phyloP scores from a whole-genome alignment of 2,113 vertebrate species.

The Cisticola juncidis region DNA sequence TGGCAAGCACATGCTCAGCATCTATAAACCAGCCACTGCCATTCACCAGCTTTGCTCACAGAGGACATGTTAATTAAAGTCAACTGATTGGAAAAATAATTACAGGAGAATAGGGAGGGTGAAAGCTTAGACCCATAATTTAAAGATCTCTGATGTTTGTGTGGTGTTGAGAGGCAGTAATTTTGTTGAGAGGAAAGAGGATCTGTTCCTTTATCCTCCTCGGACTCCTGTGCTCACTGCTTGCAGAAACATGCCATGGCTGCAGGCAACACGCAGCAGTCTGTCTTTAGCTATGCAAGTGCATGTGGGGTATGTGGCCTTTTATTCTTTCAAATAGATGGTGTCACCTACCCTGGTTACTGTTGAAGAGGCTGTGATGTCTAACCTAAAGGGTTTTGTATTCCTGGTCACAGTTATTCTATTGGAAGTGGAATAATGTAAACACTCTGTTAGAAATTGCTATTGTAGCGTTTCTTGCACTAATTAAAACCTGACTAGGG shows the following conservation, averaged over 20 bases:
- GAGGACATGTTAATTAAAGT: constrained; percentile 70
- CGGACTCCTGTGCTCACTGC: neutral
- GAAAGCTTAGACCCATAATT: constrained; percentile 50
- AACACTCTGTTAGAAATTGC: neutral
- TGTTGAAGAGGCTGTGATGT: neutral
- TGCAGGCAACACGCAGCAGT: neutral
- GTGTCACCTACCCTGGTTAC: neutral
- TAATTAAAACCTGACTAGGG: constrained; percentile 20
- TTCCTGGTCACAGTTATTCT: neutral
- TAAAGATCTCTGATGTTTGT: constrained; percentile 21
- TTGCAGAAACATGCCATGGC: neutral
- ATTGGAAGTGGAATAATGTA: neutral
- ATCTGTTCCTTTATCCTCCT: neutral
- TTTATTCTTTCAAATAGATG: neutral
- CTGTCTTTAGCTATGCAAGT: neutral
- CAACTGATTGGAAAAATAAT: constrained; percentile 77
- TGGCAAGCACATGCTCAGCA: neutral
- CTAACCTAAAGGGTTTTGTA: neutral
- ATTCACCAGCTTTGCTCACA: neutral
- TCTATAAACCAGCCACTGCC: neutral
- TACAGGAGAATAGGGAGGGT: constrained; percentile 47
- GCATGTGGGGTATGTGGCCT: neutral
- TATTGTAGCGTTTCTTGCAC: neutral
- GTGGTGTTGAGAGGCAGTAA: neutral
- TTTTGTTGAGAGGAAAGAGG: neutral